phyloP scores from a whole-genome alignment of 2,888 invertebrate species.

The Thysanoteuthis rhombus region DNA sequence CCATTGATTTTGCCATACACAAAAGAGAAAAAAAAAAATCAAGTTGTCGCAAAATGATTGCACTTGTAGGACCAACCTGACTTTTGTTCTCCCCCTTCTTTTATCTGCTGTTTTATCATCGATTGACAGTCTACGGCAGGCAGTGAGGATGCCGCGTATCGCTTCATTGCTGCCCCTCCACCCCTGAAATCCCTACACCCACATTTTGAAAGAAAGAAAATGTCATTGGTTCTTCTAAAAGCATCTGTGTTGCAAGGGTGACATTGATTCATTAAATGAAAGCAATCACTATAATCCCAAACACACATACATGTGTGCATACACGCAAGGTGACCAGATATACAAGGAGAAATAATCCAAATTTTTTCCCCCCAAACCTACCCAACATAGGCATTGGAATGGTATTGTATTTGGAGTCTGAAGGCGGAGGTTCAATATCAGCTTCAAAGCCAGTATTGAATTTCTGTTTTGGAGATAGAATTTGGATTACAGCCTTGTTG shows the following conservation, averaged over 20 bases:
- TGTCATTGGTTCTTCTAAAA: background rate
- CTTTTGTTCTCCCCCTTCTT: background rate
- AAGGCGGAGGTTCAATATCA: too few species aligned
- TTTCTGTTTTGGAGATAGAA: too few species aligned
- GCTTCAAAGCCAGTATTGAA: too few species aligned
- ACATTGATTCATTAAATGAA: background rate
- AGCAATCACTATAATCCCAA: background rate
- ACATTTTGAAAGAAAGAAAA: background rate
- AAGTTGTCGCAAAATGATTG: background rate
- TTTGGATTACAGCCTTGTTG: too few species aligned
- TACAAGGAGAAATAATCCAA: too few species aligned
- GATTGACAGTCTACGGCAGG: background rate
- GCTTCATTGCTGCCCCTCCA: background rate
- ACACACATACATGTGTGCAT: background rate
- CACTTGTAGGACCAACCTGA: background rate
- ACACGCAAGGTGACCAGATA: too few species aligned
- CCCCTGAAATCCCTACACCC: background rate
- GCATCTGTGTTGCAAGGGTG: background rate
- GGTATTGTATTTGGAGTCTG: too few species aligned
- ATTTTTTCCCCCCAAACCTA: too few species aligned
- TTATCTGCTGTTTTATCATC: background rate
- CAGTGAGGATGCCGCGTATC: too few species aligned
- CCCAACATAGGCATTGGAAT: too few species aligned
- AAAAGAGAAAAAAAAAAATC: background rate
- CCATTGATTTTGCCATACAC: background rate